Base-by-base conservation (phyloP, 2,888 invertebrate species). In the Cecidostiba fungosa region DNA sequence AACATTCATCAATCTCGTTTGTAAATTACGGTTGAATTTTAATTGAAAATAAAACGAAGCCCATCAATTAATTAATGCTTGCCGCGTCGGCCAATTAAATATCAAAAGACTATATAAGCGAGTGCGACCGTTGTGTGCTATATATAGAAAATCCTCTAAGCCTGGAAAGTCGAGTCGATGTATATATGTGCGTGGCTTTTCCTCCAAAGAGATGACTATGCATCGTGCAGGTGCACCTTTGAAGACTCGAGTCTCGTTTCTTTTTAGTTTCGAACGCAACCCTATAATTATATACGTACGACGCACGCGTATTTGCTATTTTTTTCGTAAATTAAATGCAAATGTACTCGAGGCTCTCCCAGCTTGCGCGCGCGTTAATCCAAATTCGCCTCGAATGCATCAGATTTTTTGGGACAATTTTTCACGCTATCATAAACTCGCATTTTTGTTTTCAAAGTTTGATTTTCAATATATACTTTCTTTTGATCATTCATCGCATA, bases 41-140 rank as follows among this genome's bases (percentile, higher is more conserved):
- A 83, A 77, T 83, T 77, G 72, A 72, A 83, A 70, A 43, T 54
- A 77, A 77, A 72, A 70, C 26, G 70, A 59, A 59, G 36, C 59
- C 16, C 36, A 36, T 72, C 26, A 72, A 70, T 83, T 69, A 83
- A 77, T 83, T 69, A 77, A 77, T 77, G 47, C 54, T n/a, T 43
- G 10, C 43, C 36, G 47, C 10, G 26, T 3, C 1, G 47, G 36
- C 36, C 43, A 76, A 72, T 74, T 74, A 81, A 73, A 73, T 77
- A 50, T 77, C 19, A 59, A 66, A 66, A n/a, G 62, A 47, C 74
- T 73, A 32, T n/a, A n/a, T n/a, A n/a, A n/a, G 43, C 26, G 26
- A n/a, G 16, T 16, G 29, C 50, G 77, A n/a, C 77, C 19, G 50
- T 32, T 12, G 76, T 3, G 3, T 32, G 54, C 54, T 6, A 1